phyloP scores from a whole-genome alignment of 2,113 vertebrate genomes.

The Chrysemys picta region DNA sequence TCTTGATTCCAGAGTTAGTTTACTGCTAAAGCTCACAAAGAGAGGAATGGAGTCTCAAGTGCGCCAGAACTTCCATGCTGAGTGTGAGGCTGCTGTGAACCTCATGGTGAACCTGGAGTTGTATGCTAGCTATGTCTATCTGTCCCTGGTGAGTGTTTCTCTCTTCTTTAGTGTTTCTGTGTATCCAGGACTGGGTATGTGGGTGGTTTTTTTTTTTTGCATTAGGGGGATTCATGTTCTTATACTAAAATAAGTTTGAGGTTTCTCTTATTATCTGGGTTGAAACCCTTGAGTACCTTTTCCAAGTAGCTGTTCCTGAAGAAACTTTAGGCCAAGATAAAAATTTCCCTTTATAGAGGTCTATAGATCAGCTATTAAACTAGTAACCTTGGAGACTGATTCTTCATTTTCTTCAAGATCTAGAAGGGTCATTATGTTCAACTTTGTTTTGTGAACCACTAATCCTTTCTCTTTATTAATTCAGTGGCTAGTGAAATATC shows the following conservation, averaged over 20 bases:
- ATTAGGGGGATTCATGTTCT: not conserved
- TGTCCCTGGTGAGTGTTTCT: conserved; percentile 65
- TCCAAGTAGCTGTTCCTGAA: not conserved
- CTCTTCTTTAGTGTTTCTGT: not conserved
- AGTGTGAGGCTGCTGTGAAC: conserved; percentile 69
- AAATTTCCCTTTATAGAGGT: no score
- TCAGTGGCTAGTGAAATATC: no score
- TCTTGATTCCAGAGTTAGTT: not conserved
- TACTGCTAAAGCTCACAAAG: fast-evolving
- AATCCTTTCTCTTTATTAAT: no score
- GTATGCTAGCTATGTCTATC: conserved; percentile 70
- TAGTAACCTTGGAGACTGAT: not conserved
- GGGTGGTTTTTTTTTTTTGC: no score
- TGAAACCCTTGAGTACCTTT: not conserved
- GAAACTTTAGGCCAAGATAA: not conserved
- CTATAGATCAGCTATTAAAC: no score
- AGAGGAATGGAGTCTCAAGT: conserved; percentile 57
- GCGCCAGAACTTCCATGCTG: conserved; percentile 66
- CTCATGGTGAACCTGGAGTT: conserved; percentile 62
- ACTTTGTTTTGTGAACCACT: no score
- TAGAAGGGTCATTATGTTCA: no score
- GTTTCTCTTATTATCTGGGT: not conserved
- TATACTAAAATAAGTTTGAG: not conserved
- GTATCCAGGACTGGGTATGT: not conserved
- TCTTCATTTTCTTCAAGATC: not conserved